phyloP scores from a whole-genome alignment of 2,113 vertebrate genomes.

The Plecturocebus donacophilus region DNA sequence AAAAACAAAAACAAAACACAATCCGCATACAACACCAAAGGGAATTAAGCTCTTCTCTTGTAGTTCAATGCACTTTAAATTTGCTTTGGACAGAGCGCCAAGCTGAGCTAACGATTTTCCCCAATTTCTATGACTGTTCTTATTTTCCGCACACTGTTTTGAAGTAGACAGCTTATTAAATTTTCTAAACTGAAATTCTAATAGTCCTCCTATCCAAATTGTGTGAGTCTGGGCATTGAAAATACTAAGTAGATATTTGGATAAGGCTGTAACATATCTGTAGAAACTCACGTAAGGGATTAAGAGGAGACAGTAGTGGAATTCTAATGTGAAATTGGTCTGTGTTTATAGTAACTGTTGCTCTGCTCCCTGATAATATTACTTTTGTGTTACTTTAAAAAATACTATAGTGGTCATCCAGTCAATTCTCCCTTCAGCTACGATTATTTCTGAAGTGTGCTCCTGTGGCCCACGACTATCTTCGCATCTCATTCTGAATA shows the following conservation, averaged over 20 bases:
- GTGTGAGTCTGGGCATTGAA: background rate
- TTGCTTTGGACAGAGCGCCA: background rate
- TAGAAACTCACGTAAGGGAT: background rate
- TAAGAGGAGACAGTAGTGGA: background rate
- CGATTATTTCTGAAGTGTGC: background rate
- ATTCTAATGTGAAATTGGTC: background rate
- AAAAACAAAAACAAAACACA: background rate
- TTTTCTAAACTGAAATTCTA: background rate
- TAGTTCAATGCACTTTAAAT: background rate
- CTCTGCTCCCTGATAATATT: background rate
- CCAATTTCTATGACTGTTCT: background rate
- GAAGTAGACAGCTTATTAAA: background rate
- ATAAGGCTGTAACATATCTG: background rate
- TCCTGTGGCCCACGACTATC: too few relatives aligned
- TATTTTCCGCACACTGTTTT: background rate
- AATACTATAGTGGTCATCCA: background rate
- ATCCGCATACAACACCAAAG: too few relatives aligned
- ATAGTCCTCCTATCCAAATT: background rate
- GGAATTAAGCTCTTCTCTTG: background rate
- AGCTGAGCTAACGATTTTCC: background rate
- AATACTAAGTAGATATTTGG: background rate
- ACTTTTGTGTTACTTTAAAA: background rate
- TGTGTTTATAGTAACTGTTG: background rate
- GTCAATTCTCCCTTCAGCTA: background rate
- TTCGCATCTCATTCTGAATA: background rate